Conservation (phyloP, 35 echinoderm and acorn worm species). For the Apostichopus japonicus region DNA sequence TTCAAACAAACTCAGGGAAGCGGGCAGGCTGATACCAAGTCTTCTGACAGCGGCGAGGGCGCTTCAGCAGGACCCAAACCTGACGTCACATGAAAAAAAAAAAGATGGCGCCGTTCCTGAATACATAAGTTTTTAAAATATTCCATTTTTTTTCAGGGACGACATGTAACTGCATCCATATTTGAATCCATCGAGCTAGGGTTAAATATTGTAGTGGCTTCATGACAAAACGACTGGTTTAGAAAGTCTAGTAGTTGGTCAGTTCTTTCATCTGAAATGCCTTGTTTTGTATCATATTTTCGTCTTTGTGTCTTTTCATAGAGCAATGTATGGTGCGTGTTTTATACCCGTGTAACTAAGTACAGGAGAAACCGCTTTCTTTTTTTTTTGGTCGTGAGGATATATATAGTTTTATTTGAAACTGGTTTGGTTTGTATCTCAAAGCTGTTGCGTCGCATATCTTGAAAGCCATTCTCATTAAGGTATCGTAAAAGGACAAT, state of each 20-base stretch:
- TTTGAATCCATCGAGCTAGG: slow-evolving; percentile 57
- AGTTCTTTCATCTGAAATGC: slow-evolving; percentile 58
- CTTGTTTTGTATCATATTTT: slow-evolving; percentile 27
- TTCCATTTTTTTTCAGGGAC: slow-evolving; percentile 40
- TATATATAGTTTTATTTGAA: slow-evolving; percentile 11
- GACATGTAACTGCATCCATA: slow-evolving; percentile 51
- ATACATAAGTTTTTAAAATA: slow-evolving; percentile 10
- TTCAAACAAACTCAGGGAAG: slow-evolving; percentile 63
- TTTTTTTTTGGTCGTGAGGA: background rate
- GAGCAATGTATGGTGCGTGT: slow-evolving; percentile 43
- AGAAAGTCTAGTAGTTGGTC: slow-evolving; percentile 51
- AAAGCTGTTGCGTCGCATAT: background rate
- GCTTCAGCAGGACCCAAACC: slow-evolving; percentile 31
- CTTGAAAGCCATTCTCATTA: slow-evolving; percentile 14
- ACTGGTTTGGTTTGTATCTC: background rate
- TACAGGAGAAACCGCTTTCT: background rate
- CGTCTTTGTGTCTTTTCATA: slow-evolving; percentile 55
- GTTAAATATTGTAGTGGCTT: slow-evolving; percentile 46
- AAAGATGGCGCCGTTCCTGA: slow-evolving; percentile 44
- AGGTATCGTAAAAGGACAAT: background rate
- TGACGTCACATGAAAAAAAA: slow-evolving; percentile 49
- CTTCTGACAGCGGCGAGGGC: slow-evolving; percentile 44
- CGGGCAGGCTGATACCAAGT: slow-evolving; percentile 51
- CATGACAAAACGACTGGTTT: slow-evolving; percentile 51
- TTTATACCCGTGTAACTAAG: background rate